Evolutionary conservation across 2,888 invertebrate species (phyloP).

Genomic region (Therioaphis trifolii): DNA sequence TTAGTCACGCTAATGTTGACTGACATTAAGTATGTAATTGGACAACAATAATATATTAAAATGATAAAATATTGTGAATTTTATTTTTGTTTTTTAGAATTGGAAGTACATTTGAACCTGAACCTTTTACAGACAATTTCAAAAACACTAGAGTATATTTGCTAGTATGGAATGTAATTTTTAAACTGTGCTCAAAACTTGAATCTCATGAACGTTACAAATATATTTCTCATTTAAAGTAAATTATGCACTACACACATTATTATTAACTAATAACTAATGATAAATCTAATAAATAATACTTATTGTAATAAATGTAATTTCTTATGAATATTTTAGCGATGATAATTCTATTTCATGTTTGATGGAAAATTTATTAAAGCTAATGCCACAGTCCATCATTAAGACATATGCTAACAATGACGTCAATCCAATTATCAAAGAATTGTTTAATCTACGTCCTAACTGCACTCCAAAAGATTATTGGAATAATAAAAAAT

Average conservation of each 20-base stretch:
- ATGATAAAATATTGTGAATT: background rate
- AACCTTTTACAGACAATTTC: conserved; percentile 74
- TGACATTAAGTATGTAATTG: conserved; percentile 35
- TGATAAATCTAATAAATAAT: background rate
- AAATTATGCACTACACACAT: conserved; percentile 65
- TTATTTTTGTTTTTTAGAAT: conserved; percentile 69
- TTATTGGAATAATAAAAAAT: conserved; percentile 68
- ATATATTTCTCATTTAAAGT: conserved; percentile 78
- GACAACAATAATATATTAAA: background rate
- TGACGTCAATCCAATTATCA: conserved; percentile 48
- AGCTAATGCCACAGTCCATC: conserved; percentile 63
- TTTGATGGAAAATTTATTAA: conserved; percentile 59
- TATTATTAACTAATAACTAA: background rate
- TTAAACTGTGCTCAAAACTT: conserved; percentile 76
- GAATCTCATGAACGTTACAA: conserved; percentile 79
- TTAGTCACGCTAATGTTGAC: background rate
- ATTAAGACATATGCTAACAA: conserved; percentile 43
- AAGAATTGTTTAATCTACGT: conserved; percentile 31
- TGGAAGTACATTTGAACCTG: conserved; percentile 73
- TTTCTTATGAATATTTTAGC: conserved; percentile 22
- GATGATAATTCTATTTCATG: conserved; percentile 49
- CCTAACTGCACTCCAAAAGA: conserved; percentile 61
- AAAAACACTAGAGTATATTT: conserved; percentile 77
- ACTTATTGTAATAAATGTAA: background rate
- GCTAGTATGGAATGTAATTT: conserved; percentile 78